Evolutionary conservation across 1,140 invertebrate genomes (phyloP).

Genomic region (Pristionchus pacificus): DNA sequence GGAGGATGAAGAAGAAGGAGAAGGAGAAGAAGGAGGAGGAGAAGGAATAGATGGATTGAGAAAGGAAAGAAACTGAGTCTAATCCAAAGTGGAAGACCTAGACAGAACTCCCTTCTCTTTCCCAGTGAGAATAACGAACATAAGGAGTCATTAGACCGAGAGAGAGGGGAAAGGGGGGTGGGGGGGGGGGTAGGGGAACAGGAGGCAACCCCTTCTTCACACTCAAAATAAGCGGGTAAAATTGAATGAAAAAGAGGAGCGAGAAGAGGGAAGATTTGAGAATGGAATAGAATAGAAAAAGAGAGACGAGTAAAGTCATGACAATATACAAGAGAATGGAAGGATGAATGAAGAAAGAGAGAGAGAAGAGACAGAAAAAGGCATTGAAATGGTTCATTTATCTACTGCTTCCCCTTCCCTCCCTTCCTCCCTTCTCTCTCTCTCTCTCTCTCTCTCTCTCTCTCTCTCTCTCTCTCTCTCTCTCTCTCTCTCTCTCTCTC

Average conservation of each 20-base stretch:
- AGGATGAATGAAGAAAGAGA: slow-evolving; percentile 8
- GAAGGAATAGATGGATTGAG: slow-evolving; percentile 17
- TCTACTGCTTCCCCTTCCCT: no score
- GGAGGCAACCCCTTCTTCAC: slow-evolving; percentile 8
- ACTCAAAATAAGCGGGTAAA: slow-evolving; percentile 13
- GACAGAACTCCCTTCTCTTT: slow-evolving; percentile 8
- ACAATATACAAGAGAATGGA: slow-evolving; percentile 12
- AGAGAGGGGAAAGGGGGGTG: slow-evolving; percentile 10
- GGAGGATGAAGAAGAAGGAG: slow-evolving; percentile 14
- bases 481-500: no score
- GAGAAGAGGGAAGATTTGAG: slow-evolving; percentile 12
- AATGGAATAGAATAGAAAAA: background rate
- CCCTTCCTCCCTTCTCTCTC: slow-evolving; percentile 10
- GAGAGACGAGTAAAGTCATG: slow-evolving; percentile 9
- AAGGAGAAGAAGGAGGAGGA: background rate
- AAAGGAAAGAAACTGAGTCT: slow-evolving; percentile 2
- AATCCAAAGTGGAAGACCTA: background rate
- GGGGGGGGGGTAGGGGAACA: slow-evolving; percentile 12
- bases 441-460: slow-evolving; percentile 11
- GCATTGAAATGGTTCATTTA: no score
- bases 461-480: slow-evolving; percentile 14
- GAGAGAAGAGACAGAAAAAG: no score
- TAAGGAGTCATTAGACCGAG: background rate
- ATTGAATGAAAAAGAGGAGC: background rate
- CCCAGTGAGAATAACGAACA: slow-evolving; percentile 3